phyloP scores from a whole-genome alignment of 2,888 invertebrate genomes.

The Ophion slaviceki region DNA sequence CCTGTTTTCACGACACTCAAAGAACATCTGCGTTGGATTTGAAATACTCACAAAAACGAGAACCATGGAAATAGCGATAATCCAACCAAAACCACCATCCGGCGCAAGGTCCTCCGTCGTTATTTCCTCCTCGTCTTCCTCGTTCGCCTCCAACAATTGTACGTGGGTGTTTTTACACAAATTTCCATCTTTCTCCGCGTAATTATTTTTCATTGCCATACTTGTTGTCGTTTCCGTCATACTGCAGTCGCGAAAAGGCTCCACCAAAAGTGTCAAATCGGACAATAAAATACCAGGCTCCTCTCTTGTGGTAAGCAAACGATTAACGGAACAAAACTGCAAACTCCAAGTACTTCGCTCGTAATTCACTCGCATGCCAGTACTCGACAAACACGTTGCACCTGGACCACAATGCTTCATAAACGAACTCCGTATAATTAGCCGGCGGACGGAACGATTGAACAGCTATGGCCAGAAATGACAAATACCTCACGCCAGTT shows the following conservation, averaged over 20 bases:
- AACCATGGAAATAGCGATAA: slow-evolving; percentile 93
- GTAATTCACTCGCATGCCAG: background rate
- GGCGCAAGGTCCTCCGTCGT: slow-evolving; percentile 86
- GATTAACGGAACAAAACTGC: background rate
- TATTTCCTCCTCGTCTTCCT: slow-evolving; percentile 57
- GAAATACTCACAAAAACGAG: slow-evolving; percentile 91
- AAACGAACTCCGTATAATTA: background rate
- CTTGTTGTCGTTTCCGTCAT: slow-evolving; percentile 48
- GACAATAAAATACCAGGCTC: background rate
- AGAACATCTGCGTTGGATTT: background rate
- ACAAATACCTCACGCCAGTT: background rate
- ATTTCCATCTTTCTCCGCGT: slow-evolving; percentile 34
- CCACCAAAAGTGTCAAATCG: background rate
- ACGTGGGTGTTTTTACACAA: slow-evolving; percentile 33
- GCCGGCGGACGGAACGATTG: background rate
- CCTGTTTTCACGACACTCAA: background rate
- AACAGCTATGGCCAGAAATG: background rate
- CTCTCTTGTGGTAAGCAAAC: background rate
- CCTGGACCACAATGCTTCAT: background rate
- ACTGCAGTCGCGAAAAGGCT: background rate
- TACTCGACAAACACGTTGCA: slow-evolving; percentile 11
- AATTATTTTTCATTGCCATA: slow-evolving; percentile 23
- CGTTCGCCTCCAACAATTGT: slow-evolving; percentile 35
- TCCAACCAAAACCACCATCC: slow-evolving; percentile 96
- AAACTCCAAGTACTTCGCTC: background rate